phyloP scores from a whole-genome alignment of 2,888 invertebrate species.

The Zele albiditarsus region DNA sequence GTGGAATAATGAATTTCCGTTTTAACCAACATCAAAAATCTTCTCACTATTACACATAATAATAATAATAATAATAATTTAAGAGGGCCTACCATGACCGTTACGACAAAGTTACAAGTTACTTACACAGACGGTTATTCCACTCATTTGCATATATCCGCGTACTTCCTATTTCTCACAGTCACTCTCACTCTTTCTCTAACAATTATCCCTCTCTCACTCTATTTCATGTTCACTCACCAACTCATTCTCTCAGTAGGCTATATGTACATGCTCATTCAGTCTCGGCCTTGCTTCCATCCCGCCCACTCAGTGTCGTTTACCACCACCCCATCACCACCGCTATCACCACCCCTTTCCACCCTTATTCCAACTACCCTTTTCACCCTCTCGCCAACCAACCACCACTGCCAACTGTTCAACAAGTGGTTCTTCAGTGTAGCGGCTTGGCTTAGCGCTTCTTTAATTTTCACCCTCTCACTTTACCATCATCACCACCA shows the following conservation, averaged over 20 bases:
- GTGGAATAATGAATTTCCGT: too few species aligned
- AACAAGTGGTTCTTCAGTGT: slow-evolving; percentile 73
- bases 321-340: slow-evolving; percentile 48
- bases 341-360: slow-evolving; percentile 45
- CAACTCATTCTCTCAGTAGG: slow-evolving; percentile 10
- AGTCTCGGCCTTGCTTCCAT: slow-evolving; percentile 42
- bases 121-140: slow-evolving; percentile 66
- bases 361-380: slow-evolving; percentile 37
- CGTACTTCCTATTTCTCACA: slow-evolving; percentile 41
- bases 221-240: slow-evolving; percentile 39
- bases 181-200: too few species aligned
- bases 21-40: too few species aligned
- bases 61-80: not conserved
- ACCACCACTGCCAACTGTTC: slow-evolving; percentile 57
- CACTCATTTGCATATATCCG: slow-evolving; percentile 69
- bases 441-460: slow-evolving; percentile 71
- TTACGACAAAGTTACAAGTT: slow-evolving; percentile 70
- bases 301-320: slow-evolving; percentile 43
- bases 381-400: slow-evolving; percentile 49
- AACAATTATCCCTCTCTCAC: slow-evolving; percentile 29
- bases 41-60: too few species aligned
- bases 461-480: slow-evolving; percentile 66
- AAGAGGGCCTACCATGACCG: slow-evolving; percentile 48
- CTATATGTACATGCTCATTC: slow-evolving; percentile 14
- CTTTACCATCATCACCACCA: not conserved